Evolutionary conservation across 2,113 vertebrate genomes (phyloP).

Genomic region (Peucedramus taeniatus): DNA sequence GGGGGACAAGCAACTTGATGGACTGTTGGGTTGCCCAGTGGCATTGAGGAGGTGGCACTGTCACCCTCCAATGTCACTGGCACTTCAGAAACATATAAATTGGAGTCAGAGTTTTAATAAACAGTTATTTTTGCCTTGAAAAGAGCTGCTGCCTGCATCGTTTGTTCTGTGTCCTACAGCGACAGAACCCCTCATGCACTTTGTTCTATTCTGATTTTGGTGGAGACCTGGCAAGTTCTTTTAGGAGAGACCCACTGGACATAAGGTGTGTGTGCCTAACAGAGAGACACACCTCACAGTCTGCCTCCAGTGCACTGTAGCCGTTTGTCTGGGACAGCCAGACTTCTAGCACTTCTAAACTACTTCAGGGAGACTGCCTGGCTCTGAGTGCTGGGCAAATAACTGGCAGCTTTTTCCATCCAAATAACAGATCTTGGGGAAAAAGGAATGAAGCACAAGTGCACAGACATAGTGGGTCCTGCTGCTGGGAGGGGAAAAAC

Average conservation of each 20-base stretch:
- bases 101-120: too few species aligned
- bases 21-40: too few species aligned
- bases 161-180: too few species aligned
- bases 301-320: not conserved
- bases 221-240: not conserved
- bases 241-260: not conserved
- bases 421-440: not conserved
- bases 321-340: not conserved
- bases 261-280: not conserved
- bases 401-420: not conserved
- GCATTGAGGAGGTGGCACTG: too few species aligned
- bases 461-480: not conserved
- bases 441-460: not conserved
- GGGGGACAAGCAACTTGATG: too few species aligned
- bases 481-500: not conserved
- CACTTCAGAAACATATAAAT: too few species aligned
- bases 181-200: not conserved
- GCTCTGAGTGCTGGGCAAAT: not conserved
- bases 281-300: not conserved
- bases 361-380: not conserved
- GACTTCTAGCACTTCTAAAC: not conserved
- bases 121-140: too few species aligned
- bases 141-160: too few species aligned
- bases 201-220: not conserved
- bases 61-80: too few species aligned